Evolutionary conservation across 2,888 invertebrate genomes (phyloP).

Genomic region (Mesorhabditis belari): DNA sequence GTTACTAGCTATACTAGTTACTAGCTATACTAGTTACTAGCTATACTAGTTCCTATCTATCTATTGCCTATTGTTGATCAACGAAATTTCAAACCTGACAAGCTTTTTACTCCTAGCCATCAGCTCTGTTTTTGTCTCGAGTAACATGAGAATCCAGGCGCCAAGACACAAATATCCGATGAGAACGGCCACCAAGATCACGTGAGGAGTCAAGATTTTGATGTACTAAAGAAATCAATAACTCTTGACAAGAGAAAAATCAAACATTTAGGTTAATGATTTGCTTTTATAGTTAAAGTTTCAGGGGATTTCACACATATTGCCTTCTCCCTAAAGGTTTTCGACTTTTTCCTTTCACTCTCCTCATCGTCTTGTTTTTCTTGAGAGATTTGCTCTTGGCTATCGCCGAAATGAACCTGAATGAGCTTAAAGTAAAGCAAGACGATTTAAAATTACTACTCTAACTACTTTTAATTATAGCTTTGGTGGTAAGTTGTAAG

Average conservation of each 20-base stretch:
- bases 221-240: slow-evolving; percentile 39
- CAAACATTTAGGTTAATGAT: neutral
- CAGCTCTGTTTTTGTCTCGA: slow-evolving; percentile 50
- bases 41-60: neutral
- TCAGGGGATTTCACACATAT: no score
- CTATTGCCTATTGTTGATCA: neutral
- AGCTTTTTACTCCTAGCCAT: slow-evolving; percentile 32
- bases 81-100: slow-evolving; percentile 15
- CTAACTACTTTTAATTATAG: no score
- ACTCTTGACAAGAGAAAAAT: neutral
- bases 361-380: neutral
- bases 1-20: neutral
- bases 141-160: slow-evolving; percentile 50
- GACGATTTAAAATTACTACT: no score
- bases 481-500: no score
- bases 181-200: slow-evolving; percentile 50
- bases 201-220: slow-evolving; percentile 52
- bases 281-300: neutral
- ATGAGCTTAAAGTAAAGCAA: no score
- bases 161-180: slow-evolving; percentile 52
- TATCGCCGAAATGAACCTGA: neutral
- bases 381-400: neutral
- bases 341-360: neutral
- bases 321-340: neutral
- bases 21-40: neutral